Percentiles rank a stretch among this genome's conserved stretches.
Conservation (phyloP, 1,140 invertebrate species). For the Cydia splendana region DNA sequence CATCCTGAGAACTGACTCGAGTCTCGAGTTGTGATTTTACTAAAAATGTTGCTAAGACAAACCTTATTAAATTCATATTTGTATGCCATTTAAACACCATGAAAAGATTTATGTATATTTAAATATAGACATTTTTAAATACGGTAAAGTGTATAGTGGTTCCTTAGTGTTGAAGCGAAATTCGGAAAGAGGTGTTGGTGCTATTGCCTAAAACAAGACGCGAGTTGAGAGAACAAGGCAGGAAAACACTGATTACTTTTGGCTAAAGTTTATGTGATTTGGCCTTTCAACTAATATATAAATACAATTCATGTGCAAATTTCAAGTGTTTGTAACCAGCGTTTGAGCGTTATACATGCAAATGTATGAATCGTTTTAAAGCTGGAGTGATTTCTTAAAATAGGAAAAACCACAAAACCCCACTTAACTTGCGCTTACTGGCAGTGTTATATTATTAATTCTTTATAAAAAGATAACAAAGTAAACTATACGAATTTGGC, state of each 20-base stretch:
- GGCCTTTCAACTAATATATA: background rate
- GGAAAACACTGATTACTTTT: background rate
- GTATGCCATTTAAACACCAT: conserved; percentile 44
- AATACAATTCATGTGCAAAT: background rate
- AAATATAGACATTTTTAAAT: conserved; percentile 34
- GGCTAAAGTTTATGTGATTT: conserved; percentile 3
- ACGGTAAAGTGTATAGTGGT: conserved; percentile 39
- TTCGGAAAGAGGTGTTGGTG: conserved; percentile 43
- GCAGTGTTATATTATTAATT: conserved; percentile 20
- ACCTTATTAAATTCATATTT: conserved; percentile 1
- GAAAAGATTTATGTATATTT: conserved; percentile 37
- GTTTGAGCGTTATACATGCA: background rate
- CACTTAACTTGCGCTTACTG: conserved; percentile 18
- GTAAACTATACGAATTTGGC: conserved; percentile 28
- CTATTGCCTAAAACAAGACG: conserved; percentile 23
- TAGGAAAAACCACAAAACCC: background rate
- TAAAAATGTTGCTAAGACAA: background rate
- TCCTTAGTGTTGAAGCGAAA: conserved; percentile 44
- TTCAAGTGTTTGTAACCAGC: background rate
- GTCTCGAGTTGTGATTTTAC: background rate
- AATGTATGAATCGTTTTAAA: background rate
- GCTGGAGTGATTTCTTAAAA: background rate
- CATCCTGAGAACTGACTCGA: too few species aligned
- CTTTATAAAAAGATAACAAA: conserved; percentile 7
- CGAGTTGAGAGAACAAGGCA: background rate